Evolutionary conservation across 2,113 vertebrate species (phyloP), one percentile per base, ranked within the genome.

Genomic region (Prunella himalayana): DNA sequence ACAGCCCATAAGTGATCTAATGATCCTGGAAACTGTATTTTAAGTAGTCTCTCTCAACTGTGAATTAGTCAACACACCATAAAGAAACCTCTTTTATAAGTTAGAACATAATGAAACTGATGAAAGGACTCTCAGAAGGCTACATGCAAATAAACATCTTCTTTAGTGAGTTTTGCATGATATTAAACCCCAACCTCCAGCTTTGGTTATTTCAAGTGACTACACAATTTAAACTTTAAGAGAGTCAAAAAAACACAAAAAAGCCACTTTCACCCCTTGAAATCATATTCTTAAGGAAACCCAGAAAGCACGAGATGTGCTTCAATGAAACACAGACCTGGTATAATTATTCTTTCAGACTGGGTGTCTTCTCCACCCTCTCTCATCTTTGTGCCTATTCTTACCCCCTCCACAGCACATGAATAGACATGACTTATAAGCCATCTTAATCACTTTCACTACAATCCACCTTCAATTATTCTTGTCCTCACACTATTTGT

Each of bases 251-350:
- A 78, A 50, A 1, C 12, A 68, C 44, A 66, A 94, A 71, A 6
- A 91, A 72, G 10, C 2, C n/a, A 37, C 25, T 65, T 84, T 28
- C 3, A 5, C 11, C 3, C 24, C 28, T 41, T 28, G 75, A 21
- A 80, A 65, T 5, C 6, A 23, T 25, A 30, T 17, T 54, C 90
- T 49, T 61, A 84, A 88, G 17, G 21, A 70, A 54, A 30, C 14
- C 1, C 27, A 53, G 14, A 41, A 82, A 56, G 12, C 2, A 0
- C 0, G 0, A 73, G 16, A 31, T 3, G 10, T 63, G 6, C 6
- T 83, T 93, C 39, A 41, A 16, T 23, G 7, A 75, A 77, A 37
- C 12, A 68, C 9, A 8, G 41, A 86, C 6, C 21, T 57, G 7
- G 7, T 19, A 47, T 31, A 86, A 78, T 42, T 84, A 13, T 54